These are phyloP conservation scores for Tylochromis polylepis DNA, from an alignment of 2,113 vertebrate genomes.

Conservation along the genomic window DNA sequence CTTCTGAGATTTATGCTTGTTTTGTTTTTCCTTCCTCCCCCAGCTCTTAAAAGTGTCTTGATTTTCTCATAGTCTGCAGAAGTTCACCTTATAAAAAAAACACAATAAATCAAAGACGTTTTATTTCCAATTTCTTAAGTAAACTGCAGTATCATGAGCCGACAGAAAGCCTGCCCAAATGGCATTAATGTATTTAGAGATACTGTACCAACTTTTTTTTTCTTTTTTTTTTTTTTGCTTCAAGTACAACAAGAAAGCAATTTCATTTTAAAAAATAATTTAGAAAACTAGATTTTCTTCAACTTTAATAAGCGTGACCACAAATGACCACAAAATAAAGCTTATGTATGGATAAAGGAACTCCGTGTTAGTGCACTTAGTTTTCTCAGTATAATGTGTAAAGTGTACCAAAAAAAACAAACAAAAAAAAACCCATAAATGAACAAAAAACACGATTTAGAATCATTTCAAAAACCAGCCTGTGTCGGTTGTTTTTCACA, in stretches of 20 bases:
- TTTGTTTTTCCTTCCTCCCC: not conserved
- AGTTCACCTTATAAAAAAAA: slow-evolving; percentile 9
- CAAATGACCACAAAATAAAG: not conserved
- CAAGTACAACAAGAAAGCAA: not conserved
- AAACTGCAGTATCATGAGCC: not conserved
- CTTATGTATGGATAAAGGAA: not conserved
- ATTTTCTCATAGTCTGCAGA: slow-evolving; percentile 5
- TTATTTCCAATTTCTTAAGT: slow-evolving; percentile 8
- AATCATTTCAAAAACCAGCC: not conserved
- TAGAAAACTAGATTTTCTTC: not conserved
- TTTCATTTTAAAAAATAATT: not conserved
- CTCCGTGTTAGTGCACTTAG: not conserved
- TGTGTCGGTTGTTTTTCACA: not conserved
- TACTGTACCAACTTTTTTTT: not conserved
- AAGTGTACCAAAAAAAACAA: not conserved
- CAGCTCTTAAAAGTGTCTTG: not conserved
- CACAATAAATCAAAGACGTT: slow-evolving; percentile 20
- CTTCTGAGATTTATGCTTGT: not conserved
- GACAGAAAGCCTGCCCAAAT: not conserved
- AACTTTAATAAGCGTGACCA: not conserved
- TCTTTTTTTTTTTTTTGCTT: not conserved
- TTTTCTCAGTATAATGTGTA: not conserved
- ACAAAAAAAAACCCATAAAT: accelerated
- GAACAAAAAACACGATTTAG: too few relatives aligned
- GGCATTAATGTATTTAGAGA: not conserved